Evolutionary conservation across 1,140 invertebrate species (phyloP), one percentile per base, ranked within the genome.

Genomic region (Acromyrmex echinatior): DNA sequence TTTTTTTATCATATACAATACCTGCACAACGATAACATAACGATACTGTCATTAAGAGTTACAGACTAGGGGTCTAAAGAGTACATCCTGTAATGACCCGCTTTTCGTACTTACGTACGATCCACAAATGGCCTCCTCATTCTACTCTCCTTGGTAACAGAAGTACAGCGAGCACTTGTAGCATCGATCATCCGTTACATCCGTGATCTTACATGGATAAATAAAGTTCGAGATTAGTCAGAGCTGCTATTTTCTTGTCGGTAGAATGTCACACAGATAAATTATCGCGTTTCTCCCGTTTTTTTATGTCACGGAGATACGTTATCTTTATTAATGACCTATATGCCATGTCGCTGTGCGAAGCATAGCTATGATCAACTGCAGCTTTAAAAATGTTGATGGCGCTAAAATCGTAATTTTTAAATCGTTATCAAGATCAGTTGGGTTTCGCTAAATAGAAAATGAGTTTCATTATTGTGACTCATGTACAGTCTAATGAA

Each of bases 241-340:
- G 31, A 35, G 16, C 7, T 49, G 9, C 31, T 49, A 35, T 84
- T 1, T 58, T 56, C 12, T 7, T 53, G 18, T 12, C 39, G 14
- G 1, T 31, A 56, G 3, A 56, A 39, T 65, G 25, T 31, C 60
- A 49, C 14, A n/a, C 31, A n/a, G 18, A 18, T 56, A 49, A 1
- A 5, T 73, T 71, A 49, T 62, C 35, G 6, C 16, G 25, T 39
- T 31, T 70, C 58, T 39, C 12, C 5, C 3, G 14, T 51, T 51
- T 51, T 31, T 70, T 58, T 18, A 31, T 6, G 1, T 18, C 31
- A 28, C 12, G 39, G 18, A 49, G 25, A 5, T 21, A 60, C 16
- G 39, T 56, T 56, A 53, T 68, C 39, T n/a, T 25, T 35, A 49
- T 45, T 70, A 56, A 81, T 28, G 45, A 18, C 60, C 62, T 79